These are phyloP conservation scores for Pogonomyrmex californicus DNA, from an alignment of 1,140 invertebrate species.

Conservation along the genomic window DNA sequence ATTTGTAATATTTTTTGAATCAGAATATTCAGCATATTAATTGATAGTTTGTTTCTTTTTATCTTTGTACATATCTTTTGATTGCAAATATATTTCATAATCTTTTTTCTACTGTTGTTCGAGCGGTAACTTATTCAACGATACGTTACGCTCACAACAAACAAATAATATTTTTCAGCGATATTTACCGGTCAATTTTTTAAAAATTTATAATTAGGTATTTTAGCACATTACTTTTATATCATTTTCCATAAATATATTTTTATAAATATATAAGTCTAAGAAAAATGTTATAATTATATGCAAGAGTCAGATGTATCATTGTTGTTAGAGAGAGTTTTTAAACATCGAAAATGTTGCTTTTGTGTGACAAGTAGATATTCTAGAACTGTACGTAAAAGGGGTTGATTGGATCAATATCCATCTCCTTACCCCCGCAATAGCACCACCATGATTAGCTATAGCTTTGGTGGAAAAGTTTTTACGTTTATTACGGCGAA, in stretches of 20 bases:
- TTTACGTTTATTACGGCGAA: constrained; percentile 17
- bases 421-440: constrained; percentile 6
- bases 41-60: not conserved
- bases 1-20: not conserved
- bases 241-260: not conserved
- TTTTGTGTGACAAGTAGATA: not conserved
- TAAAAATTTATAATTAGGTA: not conserved
- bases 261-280: not conserved
- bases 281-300: not conserved
- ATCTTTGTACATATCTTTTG: too few relatives aligned
- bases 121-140: not conserved
- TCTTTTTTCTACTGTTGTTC: not conserved
- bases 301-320: not conserved
- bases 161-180: not conserved
- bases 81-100: too few relatives aligned
- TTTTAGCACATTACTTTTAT: not conserved
- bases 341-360: constrained; percentile 13
- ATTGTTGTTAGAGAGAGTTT: not conserved
- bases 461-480: constrained; percentile 41
- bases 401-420: constrained; percentile 55
- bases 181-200: not conserved
- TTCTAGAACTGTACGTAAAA: not conserved
- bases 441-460: constrained; percentile 37
- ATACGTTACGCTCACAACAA: not conserved
- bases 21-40: not conserved